Evolutionary conservation across 2,797 vertebrate genomes (phyloP), one percentile per base, ranked within the genome.

Genomic region (Lepus townsendii): DNA sequence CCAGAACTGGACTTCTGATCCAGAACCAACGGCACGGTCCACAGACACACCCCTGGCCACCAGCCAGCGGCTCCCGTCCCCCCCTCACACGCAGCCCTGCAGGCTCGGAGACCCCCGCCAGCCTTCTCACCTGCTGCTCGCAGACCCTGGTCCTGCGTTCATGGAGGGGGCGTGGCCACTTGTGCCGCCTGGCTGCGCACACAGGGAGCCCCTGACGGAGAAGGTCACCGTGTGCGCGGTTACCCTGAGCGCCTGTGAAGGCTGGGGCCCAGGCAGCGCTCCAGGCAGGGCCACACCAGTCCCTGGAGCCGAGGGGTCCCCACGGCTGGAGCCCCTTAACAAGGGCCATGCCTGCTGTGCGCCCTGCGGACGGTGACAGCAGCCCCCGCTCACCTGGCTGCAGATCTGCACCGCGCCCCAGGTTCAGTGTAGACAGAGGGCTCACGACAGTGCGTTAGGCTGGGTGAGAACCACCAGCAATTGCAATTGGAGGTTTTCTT

Each of bases 331-430:
- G 54, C 54, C 54, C 14, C 54, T 57, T 20, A 57, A 6, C 54
- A 30, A 88, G 52, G 35, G 42, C 47, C 22, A 24, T n/a, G 10
- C 13, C 11, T 1, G 9, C 2, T 5, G 12, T 63, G 42, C 1
- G 57, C 42, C 5, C 1, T 0, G 2, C 0, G 0, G 11, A 7
- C 0, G 0, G 12, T 16, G 9, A 42, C 4, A 3, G 3, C n/a
- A 7, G 11, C 22, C 11, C 2, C n/a, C 0, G 0, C 24, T 16
- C 14, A 0, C 60, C 42, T 0, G 32, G 50, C 71, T 16, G 22
- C n/a, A 7, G 57, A 38, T 47, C 32, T 42, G 35, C 0, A 0
- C 22, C 2, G 1, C 7, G 16, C 26, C 5, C 2, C 22, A 1
- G 14, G 35, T 7, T 62, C 38, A 4, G 20, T 14, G 3, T 0